phyloP scores from a whole-genome alignment of 1,140 invertebrate species.

The Proctacanthus coquilletti region DNA sequence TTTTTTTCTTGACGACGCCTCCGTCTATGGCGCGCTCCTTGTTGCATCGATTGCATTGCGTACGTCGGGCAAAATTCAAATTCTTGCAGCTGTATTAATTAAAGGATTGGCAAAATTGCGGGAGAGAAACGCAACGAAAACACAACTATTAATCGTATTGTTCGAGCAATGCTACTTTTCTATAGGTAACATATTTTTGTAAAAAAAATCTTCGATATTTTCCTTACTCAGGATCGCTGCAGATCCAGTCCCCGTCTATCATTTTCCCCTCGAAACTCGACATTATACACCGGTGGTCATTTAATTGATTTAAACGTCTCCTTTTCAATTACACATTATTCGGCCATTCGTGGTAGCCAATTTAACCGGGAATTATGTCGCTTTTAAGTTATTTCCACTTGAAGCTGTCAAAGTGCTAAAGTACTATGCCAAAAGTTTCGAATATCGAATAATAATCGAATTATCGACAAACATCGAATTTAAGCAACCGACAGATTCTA shows the following conservation, averaged over 20 bases:
- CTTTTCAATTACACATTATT: no score
- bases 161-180: neutral
- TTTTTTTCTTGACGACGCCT: constrained; percentile 64
- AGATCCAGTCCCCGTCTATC: constrained; percentile 42
- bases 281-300: no score
- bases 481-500: no score
- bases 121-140: neutral
- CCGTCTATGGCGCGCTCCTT: constrained; percentile 41
- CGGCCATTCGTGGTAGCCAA: no score
- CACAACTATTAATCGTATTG: neutral
- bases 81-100: constrained; percentile 62
- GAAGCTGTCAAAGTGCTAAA: no score
- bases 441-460: no score
- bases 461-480: no score
- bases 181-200: constrained; percentile 11
- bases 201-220: constrained; percentile 13
- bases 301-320: no score
- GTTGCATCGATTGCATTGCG: constrained; percentile 82
- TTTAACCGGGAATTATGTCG: no score
- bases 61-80: constrained; percentile 84
- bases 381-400: no score
- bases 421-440: no score
- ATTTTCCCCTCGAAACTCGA: no score
- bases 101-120: neutral
- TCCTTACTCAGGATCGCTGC: constrained; percentile 33